Conservation (phyloP, 2,888 invertebrate species). For the Tenthredo notha region DNA sequence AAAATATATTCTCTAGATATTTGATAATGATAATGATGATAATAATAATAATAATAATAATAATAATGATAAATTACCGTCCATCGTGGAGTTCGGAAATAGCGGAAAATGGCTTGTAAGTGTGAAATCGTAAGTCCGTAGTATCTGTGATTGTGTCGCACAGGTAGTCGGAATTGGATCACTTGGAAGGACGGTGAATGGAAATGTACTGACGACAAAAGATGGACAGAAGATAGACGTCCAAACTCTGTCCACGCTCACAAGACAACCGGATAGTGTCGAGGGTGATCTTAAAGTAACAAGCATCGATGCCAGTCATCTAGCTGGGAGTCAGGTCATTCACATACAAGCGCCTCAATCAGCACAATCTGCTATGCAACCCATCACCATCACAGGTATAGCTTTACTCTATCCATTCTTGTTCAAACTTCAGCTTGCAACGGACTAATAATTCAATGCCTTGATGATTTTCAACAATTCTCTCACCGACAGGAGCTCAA, state of each 20-base stretch:
- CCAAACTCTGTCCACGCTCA: conserved; percentile 71
- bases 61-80: neutral
- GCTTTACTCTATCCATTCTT: neutral
- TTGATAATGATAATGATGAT: neutral
- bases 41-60: too few relatives aligned
- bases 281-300: conserved; percentile 75
- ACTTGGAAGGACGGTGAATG: conserved; percentile 68
- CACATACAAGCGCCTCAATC: conserved; percentile 72
- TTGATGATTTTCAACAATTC: neutral
- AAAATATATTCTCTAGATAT: neutral
- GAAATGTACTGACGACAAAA: conserved; percentile 74
- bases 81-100: neutral
- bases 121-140: neutral
- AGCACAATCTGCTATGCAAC: conserved; percentile 79
- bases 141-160: neutral
- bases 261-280: conserved; percentile 69
- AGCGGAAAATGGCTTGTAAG: neutral
- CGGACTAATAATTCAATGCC: neutral
- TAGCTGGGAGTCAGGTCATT: conserved; percentile 75
- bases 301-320: conserved; percentile 75
- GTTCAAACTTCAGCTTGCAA: neutral
- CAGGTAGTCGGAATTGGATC: conserved; percentile 74
- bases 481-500: conserved; percentile 80
- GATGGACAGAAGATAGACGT: conserved; percentile 77
- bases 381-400: conserved; percentile 84